Evolutionary conservation across 2,797 vertebrate species (phyloP).

Genomic region (Pachyuromys duprasi): DNA sequence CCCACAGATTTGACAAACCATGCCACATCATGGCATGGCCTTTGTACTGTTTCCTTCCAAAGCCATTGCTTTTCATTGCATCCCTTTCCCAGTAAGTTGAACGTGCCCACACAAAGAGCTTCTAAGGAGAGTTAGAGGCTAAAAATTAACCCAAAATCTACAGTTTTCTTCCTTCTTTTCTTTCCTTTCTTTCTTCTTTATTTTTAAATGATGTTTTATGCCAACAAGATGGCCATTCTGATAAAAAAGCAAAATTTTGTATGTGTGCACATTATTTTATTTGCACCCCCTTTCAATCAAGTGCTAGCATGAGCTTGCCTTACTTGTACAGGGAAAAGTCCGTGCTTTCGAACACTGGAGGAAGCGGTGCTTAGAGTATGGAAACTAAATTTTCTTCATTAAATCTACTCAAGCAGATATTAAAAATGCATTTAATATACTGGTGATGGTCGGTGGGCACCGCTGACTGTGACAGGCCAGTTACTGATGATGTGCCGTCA

Average conservation of each 20-base stretch:
- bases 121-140: neutral
- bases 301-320: conserved; percentile 61
- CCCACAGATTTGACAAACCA: neutral
- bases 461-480: conserved; percentile 91
- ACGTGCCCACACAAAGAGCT: conserved; percentile 1
- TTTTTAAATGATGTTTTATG: conserved; percentile 53
- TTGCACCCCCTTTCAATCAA: conserved; percentile 78
- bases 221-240: conserved; percentile 57
- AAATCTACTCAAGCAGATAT: conserved; percentile 92
- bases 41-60: conserved; percentile 24
- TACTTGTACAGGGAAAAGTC: conserved; percentile 78
- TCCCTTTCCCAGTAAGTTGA: conserved; percentile 8
- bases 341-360: conserved; percentile 87
- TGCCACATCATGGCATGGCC: neutral
- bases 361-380: conserved; percentile 88
- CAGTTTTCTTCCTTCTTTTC: neutral
- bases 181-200: neutral
- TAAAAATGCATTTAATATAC: conserved; percentile 93
- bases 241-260: conserved; percentile 28
- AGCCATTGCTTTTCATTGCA: neutral
- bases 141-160: conserved; percentile 40
- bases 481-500: conserved; percentile 92
- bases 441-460: conserved; percentile 90
- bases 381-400: conserved; percentile 92
- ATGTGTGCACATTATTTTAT: conserved; percentile 61